Evolutionary conservation across 2,888 invertebrate genomes (phyloP).

Genomic region (Chaetoderma sp.): DNA sequence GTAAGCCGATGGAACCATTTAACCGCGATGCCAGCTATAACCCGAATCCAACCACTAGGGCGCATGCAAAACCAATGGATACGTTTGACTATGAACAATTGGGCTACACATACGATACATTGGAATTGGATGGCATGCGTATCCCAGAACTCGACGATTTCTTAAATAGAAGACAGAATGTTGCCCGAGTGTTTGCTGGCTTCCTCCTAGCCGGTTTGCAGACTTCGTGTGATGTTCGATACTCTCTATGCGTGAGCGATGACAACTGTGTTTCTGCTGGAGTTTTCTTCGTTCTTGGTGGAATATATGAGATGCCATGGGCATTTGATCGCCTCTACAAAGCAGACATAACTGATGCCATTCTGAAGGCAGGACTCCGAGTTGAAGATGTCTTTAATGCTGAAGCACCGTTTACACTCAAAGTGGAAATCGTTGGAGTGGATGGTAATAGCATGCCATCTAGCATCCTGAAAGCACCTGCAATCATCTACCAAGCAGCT

Average conservation of each 20-base stretch:
- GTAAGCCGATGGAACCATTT: conserved; percentile 14
- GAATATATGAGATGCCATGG: conserved; percentile 38
- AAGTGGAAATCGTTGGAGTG: conserved; percentile 26
- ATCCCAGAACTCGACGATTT: conserved; percentile 1
- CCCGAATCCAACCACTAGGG: background rate
- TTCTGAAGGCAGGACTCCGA: conserved; percentile 18
- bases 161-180: background rate
- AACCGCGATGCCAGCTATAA: conserved; percentile 5
- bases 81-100: conserved; percentile 15
- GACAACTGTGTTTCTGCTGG: conserved; percentile 14
- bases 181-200: conserved; percentile 32
- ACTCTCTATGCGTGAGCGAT: conserved; percentile 21
- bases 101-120: conserved; percentile 16
- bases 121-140: conserved; percentile 12
- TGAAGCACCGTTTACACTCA: conserved; percentile 21
- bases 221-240: conserved; percentile 28
- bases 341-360: conserved; percentile 34
- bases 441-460: conserved; percentile 14
- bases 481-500: conserved; percentile 31
- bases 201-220: conserved; percentile 38
- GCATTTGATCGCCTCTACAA: conserved; percentile 36
- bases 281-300: conserved; percentile 22
- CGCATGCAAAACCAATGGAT: background rate
- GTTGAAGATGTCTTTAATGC: conserved; percentile 33
- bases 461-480: conserved; percentile 20